Conservation (phyloP, 2,797 vertebrate species). For the Rhadinocentrus ornatus region DNA sequence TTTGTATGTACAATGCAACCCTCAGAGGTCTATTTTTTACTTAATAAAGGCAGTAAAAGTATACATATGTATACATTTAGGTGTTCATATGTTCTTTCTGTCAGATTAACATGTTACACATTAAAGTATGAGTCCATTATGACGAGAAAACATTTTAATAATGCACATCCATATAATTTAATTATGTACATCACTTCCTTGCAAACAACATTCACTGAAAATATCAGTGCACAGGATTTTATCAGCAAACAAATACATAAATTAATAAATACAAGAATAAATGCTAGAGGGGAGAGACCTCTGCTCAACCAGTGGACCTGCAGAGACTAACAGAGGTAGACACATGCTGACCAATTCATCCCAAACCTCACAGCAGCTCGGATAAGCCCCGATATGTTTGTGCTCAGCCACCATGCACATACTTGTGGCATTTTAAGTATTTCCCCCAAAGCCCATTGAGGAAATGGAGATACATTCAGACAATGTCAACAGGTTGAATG, state of each 20-base stretch:
- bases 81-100: neutral
- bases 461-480: conserved; percentile 80
- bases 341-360: conserved; percentile 61
- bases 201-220: conserved; percentile 47
- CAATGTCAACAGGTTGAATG: conserved; percentile 79
- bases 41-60: conserved; percentile 77
- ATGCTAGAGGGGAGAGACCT: conserved; percentile 17
- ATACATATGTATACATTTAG: no score
- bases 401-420: conserved; percentile 67
- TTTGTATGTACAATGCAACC: conserved; percentile 78
- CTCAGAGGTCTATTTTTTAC: conserved; percentile 80
- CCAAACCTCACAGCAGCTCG: conserved; percentile 66
- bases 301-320: conserved; percentile 59
- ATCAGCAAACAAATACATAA: conserved; percentile 45
- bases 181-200: conserved; percentile 38
- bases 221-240: conserved; percentile 16
- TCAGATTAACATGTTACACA: neutral
- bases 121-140: conserved; percentile 3
- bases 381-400: conserved; percentile 78
- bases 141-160: conserved; percentile 55
- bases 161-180: conserved; percentile 33
- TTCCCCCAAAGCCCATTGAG: conserved; percentile 77
- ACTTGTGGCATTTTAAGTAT: conserved; percentile 77
- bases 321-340: conserved; percentile 78
- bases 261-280: conserved; percentile 72